phyloP scores from a whole-genome alignment of 2,888 invertebrate genomes.

The Syrista parreyssii region DNA sequence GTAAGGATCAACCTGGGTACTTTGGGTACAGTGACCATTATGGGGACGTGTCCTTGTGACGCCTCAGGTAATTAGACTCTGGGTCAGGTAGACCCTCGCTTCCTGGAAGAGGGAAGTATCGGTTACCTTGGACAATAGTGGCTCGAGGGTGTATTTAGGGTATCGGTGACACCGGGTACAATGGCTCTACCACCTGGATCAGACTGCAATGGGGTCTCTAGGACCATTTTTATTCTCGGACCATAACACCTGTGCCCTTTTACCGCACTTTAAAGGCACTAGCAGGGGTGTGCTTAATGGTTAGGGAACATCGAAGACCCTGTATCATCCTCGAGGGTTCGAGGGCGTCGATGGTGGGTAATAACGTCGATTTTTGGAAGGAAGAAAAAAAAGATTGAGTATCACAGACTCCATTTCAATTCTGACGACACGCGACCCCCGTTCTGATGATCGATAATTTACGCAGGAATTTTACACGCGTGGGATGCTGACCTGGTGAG shows the following conservation, averaged over 20 bases:
- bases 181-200: conserved; percentile 46
- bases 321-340: background rate
- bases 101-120: conserved; percentile 36
- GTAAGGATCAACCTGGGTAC: background rate
- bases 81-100: conserved; percentile 9
- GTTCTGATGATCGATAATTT: background rate
- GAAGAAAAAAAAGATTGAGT: background rate
- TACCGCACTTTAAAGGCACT: conserved; percentile 1
- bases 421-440: background rate
- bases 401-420: background rate
- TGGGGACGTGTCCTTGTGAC: background rate
- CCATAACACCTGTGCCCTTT: conserved; percentile 10
- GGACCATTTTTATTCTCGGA: conserved; percentile 24
- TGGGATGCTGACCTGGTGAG: background rate
- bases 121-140: conserved; percentile 47
- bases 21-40: background rate
- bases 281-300: background rate
- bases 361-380: background rate
- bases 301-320: background rate
- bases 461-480: background rate
- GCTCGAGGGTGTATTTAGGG: conserved; percentile 48
- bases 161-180: conserved; percentile 53
- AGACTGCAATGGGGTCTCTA: background rate
- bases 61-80: conserved; percentile 24
- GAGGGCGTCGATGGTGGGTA: background rate